Base-by-base conservation (phyloP, 1,140 invertebrate species). In the Andricus grossulariae region DNA sequence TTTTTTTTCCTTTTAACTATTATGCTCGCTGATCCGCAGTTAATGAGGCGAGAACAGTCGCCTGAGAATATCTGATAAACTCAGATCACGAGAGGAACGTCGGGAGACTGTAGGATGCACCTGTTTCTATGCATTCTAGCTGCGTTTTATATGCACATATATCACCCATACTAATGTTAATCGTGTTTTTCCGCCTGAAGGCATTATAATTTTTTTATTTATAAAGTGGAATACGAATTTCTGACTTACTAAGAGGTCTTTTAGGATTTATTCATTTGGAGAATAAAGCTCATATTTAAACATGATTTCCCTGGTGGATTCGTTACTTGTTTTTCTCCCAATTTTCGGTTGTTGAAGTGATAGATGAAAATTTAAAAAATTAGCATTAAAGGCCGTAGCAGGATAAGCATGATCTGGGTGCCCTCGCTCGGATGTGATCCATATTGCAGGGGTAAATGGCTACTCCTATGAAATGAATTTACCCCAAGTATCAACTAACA, bases 11-110 rank as follows among this genome's bases (percentile, higher is more conserved):
- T 73, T 77, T 77, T 81, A 72, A 80, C 79, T 83, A 83, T 83
- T 83, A 83, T 83, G 83, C 86, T 83, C 75, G 77, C 85, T 87
- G 85, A 88, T 88, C 86, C 85, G 82, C 83, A 86, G 86, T 87
- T 89, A 88, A 89, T 88, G 88, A 89, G 83, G 80, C 87, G 86
- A 84, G 79, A 88, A 87, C 81, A 85, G 80, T 84, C 80, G 82
- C 83, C 80, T 75, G 81, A 76, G 77, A 80, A 82, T 82, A 82
- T 84, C 80, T 80, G 80, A 84, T 82, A 80, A 82, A 82, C 80
- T 74, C 60, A 75, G 76, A 79, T 80, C 80, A 74, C 80, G 66
- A 78, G 75, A 80, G 78, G 66, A 73, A 32, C 2, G 25, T 32
- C 5, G 25, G 25, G 25, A 5, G 25, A 32, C 2, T 77, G 39